Base-by-base conservation (phyloP, 2,113 vertebrate genomes). In the Lagopus leucura region DNA sequence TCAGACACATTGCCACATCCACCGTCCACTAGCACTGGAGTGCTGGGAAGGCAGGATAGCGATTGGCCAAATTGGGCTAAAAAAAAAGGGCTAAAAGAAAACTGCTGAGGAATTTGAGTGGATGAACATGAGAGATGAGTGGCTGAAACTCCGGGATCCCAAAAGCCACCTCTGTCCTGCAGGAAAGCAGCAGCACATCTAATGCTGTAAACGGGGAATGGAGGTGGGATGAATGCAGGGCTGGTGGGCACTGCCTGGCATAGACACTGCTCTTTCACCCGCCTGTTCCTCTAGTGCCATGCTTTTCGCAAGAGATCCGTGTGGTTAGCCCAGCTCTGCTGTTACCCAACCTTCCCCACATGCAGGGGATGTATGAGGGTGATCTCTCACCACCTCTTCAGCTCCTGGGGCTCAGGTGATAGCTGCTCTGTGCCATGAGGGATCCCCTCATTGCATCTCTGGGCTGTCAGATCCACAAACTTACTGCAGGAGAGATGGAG, bases 191-290 rank as follows among this genome's bases (percentile, higher is more conserved):
- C 43, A 13, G 8, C 14, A 7, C 32, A 8, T 24, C 69, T 54
- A 30, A 6, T 3, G 2, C 18, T 0, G 1, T 11, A 27, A 11
- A 0, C 1, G 34, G 21, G n/a, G 22, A 52, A 12, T 0, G 13
- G 6, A 11, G 45, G 27, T 2, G 4, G 28, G 52, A 5, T 24
- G 17, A 13, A 14, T 11, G 25, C 18, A 27, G 36, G 3, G 4
- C 3, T 20, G 16, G 6, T 8, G 14, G 50, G 54, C 8, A 22
- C 11, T 63, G 0, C 52, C 32, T 15, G 57, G 32, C 20, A 6
- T 17, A 17, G 17, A 73, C 8, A 18, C 17, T 9, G 25, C 73
- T 38, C 32, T 64, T 65, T 54, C 80, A 36, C 13, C 4, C 3
- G 4, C 40, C n/a, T 0, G 0, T 76, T 36, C 54, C 58, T 69